Evolutionary conservation across 2,113 vertebrate genomes (phyloP).

Genomic region (Paradoxurus hermaphroditus): DNA sequence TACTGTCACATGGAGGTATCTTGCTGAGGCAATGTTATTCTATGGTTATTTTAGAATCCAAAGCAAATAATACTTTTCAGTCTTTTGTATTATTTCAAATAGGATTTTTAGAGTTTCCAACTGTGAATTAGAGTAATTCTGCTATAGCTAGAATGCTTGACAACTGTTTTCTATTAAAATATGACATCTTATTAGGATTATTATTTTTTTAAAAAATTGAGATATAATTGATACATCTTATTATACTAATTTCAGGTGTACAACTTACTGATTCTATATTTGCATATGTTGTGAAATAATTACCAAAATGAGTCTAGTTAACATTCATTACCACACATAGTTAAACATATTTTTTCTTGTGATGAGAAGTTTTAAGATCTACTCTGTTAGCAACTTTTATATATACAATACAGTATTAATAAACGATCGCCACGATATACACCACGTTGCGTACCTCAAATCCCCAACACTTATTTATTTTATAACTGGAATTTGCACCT

Average conservation of each 20-base stretch:
- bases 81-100: constrained; percentile 58
- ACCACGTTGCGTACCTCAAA: neutral
- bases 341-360: neutral
- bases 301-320: neutral
- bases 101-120: neutral
- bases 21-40: constrained; percentile 30
- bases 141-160: constrained; percentile 65
- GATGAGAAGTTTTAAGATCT: neutral
- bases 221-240: neutral
- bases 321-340: neutral
- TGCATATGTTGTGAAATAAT: neutral
- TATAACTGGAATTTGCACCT: neutral
- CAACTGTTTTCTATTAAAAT: constrained; percentile 48
- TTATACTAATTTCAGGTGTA: neutral
- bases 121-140: constrained; percentile 51
- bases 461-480: neutral
- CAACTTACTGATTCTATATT: neutral
- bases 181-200: constrained; percentile 45
- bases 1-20: constrained; percentile 5
- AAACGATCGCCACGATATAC: too few species aligned
- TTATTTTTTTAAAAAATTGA: constrained; percentile 23
- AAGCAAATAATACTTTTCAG: constrained; percentile 62
- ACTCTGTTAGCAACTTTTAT: neutral
- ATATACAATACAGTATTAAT: neutral
- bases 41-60: constrained; percentile 49